Base-by-base conservation (phyloP, 2,797 vertebrate species). In the Crenuchus spilurus region DNA sequence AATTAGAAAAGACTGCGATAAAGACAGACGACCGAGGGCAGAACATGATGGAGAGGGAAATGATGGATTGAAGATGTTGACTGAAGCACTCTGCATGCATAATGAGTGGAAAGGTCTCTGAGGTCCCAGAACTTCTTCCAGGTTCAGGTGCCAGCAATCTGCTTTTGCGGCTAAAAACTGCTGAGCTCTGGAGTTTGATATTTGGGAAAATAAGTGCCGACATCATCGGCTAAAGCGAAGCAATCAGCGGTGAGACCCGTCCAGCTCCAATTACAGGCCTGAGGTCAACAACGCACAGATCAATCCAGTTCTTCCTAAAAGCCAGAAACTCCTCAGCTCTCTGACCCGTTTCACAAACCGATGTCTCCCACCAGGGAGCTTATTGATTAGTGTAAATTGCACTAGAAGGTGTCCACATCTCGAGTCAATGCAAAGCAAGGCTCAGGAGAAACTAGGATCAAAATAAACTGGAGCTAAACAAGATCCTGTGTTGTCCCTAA, bases 271-370 rank as follows among this genome's bases (percentile, higher is more conserved):
- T 66, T 65, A 52, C 71, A 46, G 44, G 35, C 44, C 44, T 31
- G 44, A 9, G 58, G 55, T 46, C 60, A 46, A 70, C 46, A 69
- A 51, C 57, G 37, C 30, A 18, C 58, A 69, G 54, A 49, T 54
- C 65, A 54, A 75, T 75, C 61, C 55, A 0, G 49, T 55, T 69
- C 44, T 30, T 54, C 30, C 48, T 54, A 60, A 44, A 55, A 63
- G 65, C 37, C 66, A 46, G 58, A 33, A 41, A 51, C 54, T 26
- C 48, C 39, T 54, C 70, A 35, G 37, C 28, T 22, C 60, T 5
- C 37, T 14, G 37, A 54, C 68, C 65, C 20, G 1, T 44, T 61
- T 26, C 46, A 73, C n/a, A 9, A 30, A 8, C 3, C 3, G 3
- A 35, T 35, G 18, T 24, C 33, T 33, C 20, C 26, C 16, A 44